Conservation (phyloP, 1,140 invertebrate genomes). For the Drosophila biarmipes region DNA sequence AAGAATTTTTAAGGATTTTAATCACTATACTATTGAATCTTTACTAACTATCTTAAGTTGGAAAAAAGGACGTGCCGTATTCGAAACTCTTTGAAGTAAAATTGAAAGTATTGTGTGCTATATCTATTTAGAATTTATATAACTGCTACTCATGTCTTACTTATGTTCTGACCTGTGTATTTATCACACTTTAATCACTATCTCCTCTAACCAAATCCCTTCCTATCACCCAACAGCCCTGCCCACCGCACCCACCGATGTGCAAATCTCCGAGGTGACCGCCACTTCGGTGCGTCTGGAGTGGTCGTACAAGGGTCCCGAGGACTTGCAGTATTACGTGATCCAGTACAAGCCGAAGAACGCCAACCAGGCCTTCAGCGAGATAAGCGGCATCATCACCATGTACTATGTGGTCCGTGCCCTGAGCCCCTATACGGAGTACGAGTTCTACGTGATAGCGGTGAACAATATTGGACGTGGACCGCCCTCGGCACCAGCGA, state of each 20-base stretch:
- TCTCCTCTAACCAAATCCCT: neutral
- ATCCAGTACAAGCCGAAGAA: conserved; percentile 98
- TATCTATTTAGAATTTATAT: too few species aligned
- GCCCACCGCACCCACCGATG: conserved; percentile 94
- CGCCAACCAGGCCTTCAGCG: conserved; percentile 92
- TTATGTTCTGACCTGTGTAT: too few species aligned
- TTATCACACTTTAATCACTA: neutral
- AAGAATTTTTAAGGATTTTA: too few species aligned
- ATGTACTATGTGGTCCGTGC: conserved; percentile 96
- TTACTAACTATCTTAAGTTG: too few species aligned
- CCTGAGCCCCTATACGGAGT: conserved; percentile 97
- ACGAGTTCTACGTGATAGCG: conserved; percentile 98
- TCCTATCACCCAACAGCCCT: conserved; percentile 85
- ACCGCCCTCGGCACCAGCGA: conserved; percentile 92
- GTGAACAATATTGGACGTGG: conserved; percentile 97
- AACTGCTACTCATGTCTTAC: too few species aligned
- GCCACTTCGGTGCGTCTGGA: conserved; percentile 95
- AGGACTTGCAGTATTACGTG: conserved; percentile 96
- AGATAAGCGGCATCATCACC: conserved; percentile 96
- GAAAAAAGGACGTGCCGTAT: too few species aligned
- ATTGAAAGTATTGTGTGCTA: too few species aligned
- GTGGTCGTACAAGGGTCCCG: conserved; percentile 94
- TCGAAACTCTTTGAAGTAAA: too few species aligned
- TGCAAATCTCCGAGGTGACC: conserved; percentile 95
- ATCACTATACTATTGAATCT: too few species aligned